Percentiles rank a stretch among this genome's conserved stretches.
Conservation (phyloP, 2,797 vertebrate species). For the Leptatherina wallacei region DNA sequence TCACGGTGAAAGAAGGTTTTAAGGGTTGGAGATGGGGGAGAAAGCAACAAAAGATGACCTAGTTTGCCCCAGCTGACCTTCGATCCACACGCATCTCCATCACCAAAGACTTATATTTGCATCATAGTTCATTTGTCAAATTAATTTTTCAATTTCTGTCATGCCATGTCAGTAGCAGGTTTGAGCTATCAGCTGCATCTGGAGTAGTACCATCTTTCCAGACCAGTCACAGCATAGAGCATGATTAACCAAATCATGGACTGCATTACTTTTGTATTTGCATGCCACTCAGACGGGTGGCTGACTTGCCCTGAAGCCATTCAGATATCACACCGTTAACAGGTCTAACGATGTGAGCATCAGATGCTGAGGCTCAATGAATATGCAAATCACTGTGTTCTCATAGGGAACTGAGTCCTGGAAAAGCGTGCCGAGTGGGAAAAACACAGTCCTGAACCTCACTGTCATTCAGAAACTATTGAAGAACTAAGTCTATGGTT, state of each 20-base stretch:
- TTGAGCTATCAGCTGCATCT: constrained; percentile 34
- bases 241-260: constrained; percentile 55
- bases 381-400: constrained; percentile 61
- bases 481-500: constrained; percentile 7
- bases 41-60: constrained; percentile 53
- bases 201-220: constrained; percentile 19
- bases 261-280: constrained; percentile 66
- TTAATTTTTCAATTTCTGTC: constrained; percentile 67
- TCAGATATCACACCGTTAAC: constrained; percentile 50
- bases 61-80: constrained; percentile 59
- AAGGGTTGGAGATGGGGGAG: constrained; percentile 40
- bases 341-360: constrained; percentile 52
- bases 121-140: constrained; percentile 78
- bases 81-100: constrained; percentile 54
- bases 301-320: constrained; percentile 63
- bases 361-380: constrained; percentile 51
- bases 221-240: constrained; percentile 50
- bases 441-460: not conserved
- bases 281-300: constrained; percentile 73
- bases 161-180: constrained; percentile 56
- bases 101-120: constrained; percentile 70
- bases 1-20: constrained; percentile 40
- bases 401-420: constrained; percentile 39
- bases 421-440: constrained; percentile 24
- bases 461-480: not conserved